Percentiles rank a stretch among this genome's conserved stretches.
These are phyloP conservation scores for Anthonomus grandis DNA, from an alignment of 1,140 invertebrate species.

Conservation along the genomic window DNA sequence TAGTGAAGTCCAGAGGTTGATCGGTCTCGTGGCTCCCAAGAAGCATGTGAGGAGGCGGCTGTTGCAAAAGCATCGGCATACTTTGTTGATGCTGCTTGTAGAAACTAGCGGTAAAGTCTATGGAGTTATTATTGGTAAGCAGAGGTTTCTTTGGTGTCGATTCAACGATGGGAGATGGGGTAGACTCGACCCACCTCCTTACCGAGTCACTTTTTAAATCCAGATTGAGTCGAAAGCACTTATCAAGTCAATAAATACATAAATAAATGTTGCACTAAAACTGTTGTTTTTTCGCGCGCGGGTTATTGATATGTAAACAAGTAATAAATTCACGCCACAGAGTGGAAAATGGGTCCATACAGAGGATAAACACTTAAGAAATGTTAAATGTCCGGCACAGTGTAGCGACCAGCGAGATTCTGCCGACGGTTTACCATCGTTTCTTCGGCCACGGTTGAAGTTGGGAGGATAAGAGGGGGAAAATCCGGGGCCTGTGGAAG, in stretches of 20 bases:
- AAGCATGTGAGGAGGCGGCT: conserved; percentile 44
- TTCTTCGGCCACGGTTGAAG: conserved; percentile 36
- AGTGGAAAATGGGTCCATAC: background rate
- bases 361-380: conserved; percentile 6
- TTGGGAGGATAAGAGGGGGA: conserved; percentile 36
- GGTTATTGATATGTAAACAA: conserved; percentile 21
- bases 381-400: conserved; percentile 10
- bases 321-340: background rate
- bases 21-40: conserved; percentile 41
- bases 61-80: conserved; percentile 50
- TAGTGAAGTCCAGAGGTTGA: conserved; percentile 52
- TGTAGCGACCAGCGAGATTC: conserved; percentile 40
- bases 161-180: conserved; percentile 42
- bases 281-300: conserved; percentile 12
- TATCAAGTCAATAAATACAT: conserved; percentile 13
- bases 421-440: conserved; percentile 43
- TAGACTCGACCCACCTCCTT: conserved; percentile 48
- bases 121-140: conserved; percentile 44
- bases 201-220: conserved; percentile 48
- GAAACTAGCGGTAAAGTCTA: conserved; percentile 34
- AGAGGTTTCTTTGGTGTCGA: conserved; percentile 33
- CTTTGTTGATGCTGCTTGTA: conserved; percentile 27
- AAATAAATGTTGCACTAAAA: conserved; percentile 11
- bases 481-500: conserved; percentile 38
- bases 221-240: conserved; percentile 38